Conservation (phyloP, 2,113 vertebrate species). For the Ramphastos sulfuratus region DNA sequence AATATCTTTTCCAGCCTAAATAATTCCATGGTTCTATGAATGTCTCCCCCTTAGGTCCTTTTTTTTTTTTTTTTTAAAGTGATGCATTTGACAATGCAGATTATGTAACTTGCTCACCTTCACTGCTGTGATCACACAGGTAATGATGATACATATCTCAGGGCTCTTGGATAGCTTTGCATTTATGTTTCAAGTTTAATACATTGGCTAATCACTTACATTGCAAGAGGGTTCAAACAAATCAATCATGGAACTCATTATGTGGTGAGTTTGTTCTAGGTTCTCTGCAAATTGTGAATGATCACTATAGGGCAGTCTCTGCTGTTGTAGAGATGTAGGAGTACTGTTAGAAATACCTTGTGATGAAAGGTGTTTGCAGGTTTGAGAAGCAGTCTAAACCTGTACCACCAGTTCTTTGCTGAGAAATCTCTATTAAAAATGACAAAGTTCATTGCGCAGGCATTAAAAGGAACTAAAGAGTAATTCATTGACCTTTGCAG, state of each 20-base stretch:
- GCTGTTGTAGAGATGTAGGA: background rate
- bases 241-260: background rate
- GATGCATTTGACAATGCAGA: background rate
- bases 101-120: background rate
- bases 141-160: background rate
- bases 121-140: background rate
- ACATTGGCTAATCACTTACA: background rate
- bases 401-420: constrained; percentile 28
- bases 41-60: background rate
- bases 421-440: constrained; percentile 15
- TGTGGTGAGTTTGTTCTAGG: background rate
- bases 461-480: constrained; percentile 38
- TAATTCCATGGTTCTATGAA: no score
- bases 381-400: constrained; percentile 1
- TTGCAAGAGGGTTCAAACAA: background rate
- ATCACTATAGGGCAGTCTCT: background rate
- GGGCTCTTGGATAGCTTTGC: background rate
- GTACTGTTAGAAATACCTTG: background rate
- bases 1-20: no score
- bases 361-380: background rate
- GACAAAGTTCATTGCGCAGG: constrained; percentile 46
- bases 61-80: background rate
- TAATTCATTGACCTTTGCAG: constrained; percentile 48
- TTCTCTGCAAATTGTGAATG: background rate
- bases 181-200: background rate